Evolutionary conservation across 2,797 vertebrate species (phyloP).

Genomic region (Centropyge bicolor): DNA sequence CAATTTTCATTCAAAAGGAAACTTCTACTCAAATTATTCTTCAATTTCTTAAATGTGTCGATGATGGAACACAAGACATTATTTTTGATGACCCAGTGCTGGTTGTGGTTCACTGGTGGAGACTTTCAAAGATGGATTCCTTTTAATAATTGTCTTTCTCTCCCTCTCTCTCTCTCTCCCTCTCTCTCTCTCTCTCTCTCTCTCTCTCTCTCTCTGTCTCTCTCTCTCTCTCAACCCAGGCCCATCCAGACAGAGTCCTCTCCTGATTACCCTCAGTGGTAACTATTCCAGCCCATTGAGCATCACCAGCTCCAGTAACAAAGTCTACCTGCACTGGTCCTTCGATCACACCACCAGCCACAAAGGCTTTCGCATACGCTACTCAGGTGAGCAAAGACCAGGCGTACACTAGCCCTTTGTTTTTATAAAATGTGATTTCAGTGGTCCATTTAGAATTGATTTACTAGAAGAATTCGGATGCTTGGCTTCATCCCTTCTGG

Average conservation of each 20-base stretch:
- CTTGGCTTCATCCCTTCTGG: constrained; percentile 27
- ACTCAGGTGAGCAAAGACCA: constrained; percentile 87
- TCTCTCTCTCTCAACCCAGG: constrained; percentile 80
- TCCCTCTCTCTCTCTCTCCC: too few species aligned
- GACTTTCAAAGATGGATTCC: neutral
- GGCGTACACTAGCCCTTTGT: neutral
- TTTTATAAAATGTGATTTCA: neutral
- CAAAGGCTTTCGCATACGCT: constrained; percentile 97
- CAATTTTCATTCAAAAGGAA: constrained; percentile 9
- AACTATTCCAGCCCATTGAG: constrained; percentile 95
- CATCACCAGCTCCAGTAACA: constrained; percentile 93
- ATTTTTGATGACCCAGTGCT: neutral
- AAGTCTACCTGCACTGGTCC: constrained; percentile 97
- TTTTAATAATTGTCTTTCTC: neutral
- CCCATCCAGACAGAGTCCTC: constrained; percentile 93
- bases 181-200: too few species aligned
- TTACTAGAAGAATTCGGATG: neutral
- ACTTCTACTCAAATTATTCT: neutral
- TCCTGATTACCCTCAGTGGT: constrained; percentile 95
- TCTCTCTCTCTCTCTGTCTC: too few species aligned
- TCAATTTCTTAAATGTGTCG: neutral
- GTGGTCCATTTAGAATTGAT: neutral
- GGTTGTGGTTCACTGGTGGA: neutral
- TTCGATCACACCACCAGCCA: constrained; percentile 96
- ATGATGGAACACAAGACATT: neutral